Percentiles rank a stretch among this genome's conserved stretches.
Conservation (phyloP, 2,797 vertebrate genomes). For the Notoglanidium macrostoma region DNA sequence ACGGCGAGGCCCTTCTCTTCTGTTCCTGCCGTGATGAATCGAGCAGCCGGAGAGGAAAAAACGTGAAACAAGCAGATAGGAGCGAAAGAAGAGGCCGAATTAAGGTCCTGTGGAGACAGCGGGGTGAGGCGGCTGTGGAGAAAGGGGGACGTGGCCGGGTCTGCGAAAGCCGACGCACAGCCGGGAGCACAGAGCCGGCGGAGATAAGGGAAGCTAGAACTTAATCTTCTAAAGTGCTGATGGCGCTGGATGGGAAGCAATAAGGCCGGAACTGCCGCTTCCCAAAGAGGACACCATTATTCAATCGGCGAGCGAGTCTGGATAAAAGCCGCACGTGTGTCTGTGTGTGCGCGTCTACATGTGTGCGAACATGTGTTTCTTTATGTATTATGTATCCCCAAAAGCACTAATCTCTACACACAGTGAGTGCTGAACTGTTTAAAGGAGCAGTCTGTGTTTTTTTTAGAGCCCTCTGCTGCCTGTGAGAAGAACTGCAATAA, state of each 20-base stretch:
- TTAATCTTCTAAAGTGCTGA: conserved; percentile 66
- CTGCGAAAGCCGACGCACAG: conserved; percentile 37
- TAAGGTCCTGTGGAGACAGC: conserved; percentile 49
- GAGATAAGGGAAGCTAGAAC: conserved; percentile 61
- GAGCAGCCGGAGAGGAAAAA: conserved; percentile 46
- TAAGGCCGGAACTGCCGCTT: conserved; percentile 51
- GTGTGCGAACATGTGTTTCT: conserved; percentile 35
- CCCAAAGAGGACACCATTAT: conserved; percentile 59
- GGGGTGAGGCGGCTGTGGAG: conserved; percentile 26
- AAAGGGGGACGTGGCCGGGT: conserved; percentile 32
- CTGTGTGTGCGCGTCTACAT: neutral
- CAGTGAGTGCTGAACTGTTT: neutral
- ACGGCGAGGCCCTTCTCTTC: conserved; percentile 53
- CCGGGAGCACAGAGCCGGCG: conserved; percentile 30
- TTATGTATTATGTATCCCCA: conserved; percentile 44
- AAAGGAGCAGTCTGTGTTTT: conserved; percentile 14
- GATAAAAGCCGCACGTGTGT: conserved; percentile 20
- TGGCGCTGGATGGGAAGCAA: conserved; percentile 57
- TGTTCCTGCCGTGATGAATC: conserved; percentile 57
- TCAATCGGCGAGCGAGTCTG: conserved; percentile 51
- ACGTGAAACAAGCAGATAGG: conserved; percentile 62
- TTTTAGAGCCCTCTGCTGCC: conserved; percentile 27
- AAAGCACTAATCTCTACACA: conserved; percentile 42
- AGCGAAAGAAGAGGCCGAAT: conserved; percentile 47
- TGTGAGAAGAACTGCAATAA: conserved; percentile 18